phyloP scores from a whole-genome alignment of 2,888 invertebrate genomes.

The Thereva nobilitata region DNA sequence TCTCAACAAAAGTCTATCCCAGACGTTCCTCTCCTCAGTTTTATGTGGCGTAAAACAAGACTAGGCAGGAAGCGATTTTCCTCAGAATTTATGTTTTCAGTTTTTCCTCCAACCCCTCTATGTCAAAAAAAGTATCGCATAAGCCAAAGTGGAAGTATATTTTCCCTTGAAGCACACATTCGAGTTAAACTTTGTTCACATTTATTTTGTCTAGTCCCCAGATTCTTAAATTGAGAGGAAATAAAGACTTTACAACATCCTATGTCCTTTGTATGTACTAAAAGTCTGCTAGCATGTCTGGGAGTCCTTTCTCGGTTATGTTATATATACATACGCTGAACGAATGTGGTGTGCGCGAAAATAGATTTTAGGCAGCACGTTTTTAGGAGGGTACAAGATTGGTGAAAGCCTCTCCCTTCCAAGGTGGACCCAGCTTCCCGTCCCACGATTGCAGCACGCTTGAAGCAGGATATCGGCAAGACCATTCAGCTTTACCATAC shows the following conservation, averaged over 20 bases:
- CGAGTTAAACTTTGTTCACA: conserved; percentile 11
- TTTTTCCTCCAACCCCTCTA: not conserved
- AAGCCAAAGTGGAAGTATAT: not conserved
- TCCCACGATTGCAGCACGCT: not conserved
- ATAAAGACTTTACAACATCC: conserved; percentile 3
- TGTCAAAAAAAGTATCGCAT: conserved; percentile 2
- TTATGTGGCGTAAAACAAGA: conserved; percentile 30
- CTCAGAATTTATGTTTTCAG: conserved; percentile 21
- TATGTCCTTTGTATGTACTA: not conserved
- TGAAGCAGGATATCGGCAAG: not conserved
- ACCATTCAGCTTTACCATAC: conserved; percentile 19
- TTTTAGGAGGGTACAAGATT: not conserved
- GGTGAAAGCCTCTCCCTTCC: not conserved
- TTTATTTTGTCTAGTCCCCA: conserved; percentile 18
- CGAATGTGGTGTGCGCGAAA: conserved; percentile 21
- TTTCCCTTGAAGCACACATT: not conserved
- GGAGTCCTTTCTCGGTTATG: not conserved
- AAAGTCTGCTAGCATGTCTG: no score
- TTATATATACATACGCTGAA: conserved; percentile 13
- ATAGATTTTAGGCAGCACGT: conserved; percentile 12
- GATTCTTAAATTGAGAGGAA: conserved; percentile 18
- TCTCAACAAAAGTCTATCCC: no score
- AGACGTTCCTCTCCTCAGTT: conserved; percentile 10
- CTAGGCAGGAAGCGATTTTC: conserved; percentile 19
- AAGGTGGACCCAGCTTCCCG: conserved; percentile 1